Conservation (phyloP, 2,113 vertebrate genomes). For the Perca flavescens region DNA sequence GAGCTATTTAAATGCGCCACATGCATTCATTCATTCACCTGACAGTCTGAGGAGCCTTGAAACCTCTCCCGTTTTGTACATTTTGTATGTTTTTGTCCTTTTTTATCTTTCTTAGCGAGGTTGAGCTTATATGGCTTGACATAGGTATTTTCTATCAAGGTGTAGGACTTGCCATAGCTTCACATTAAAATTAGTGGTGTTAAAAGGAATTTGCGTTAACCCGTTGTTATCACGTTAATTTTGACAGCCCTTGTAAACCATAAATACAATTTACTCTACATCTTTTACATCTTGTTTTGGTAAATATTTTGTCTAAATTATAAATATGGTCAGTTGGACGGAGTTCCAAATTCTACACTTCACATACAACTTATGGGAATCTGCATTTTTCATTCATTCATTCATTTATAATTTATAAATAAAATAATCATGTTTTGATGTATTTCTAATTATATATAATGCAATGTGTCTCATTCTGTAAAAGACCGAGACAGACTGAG, state of each 20-base stretch:
- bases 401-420: background rate
- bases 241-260: background rate
- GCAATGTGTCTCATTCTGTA: background rate
- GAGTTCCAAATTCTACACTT: background rate
- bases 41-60: background rate
- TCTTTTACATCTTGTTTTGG: too few species aligned
- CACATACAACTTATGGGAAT: background rate
- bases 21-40: constrained; percentile 7
- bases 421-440: background rate
- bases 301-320: background rate
- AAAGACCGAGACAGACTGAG: background rate
- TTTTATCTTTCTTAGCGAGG: background rate
- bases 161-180: background rate
- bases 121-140: background rate
- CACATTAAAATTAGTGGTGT: too few species aligned
- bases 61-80: background rate
- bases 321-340: background rate
- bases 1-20: background rate
- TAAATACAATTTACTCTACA: background rate
- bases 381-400: background rate
- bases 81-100: background rate
- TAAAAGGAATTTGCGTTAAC: too few species aligned
- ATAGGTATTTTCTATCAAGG: background rate
- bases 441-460: background rate
- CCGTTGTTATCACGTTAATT: too few species aligned